Percentiles rank a stretch among this genome's conserved stretches.
These are phyloP conservation scores for Syrphus vitripennis DNA, from an alignment of 2,888 invertebrate genomes.

Conservation along the genomic window DNA sequence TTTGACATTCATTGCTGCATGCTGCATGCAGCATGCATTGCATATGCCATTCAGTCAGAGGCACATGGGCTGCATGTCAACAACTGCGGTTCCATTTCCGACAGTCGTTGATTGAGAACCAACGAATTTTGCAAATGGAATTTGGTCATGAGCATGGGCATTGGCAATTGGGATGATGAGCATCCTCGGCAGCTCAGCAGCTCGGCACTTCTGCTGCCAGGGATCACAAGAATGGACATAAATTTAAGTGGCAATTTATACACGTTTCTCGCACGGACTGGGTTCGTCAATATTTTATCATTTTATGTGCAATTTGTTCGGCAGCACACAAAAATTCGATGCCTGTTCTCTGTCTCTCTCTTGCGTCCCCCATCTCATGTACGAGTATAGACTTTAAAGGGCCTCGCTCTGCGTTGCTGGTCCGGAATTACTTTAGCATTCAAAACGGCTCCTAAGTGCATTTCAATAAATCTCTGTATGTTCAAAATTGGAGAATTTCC, in stretches of 20 bases:
- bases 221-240: conserved; percentile 58
- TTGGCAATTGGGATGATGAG: background rate
- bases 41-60: background rate
- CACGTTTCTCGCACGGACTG: conserved; percentile 61
- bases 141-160: background rate
- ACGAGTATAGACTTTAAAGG: background rate
- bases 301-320: conserved; percentile 71
- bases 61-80: conserved; percentile 31
- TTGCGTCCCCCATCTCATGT: no score
- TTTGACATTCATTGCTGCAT: conserved; percentile 40
- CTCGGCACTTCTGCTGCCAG: background rate
- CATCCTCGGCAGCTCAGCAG: background rate
- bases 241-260: conserved; percentile 69
- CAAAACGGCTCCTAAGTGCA: conserved; percentile 71
- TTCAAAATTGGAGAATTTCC: conserved; percentile 50
- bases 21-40: background rate
- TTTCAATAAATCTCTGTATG: conserved; percentile 69
- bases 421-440: conserved; percentile 65
- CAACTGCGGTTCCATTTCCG: conserved; percentile 57
- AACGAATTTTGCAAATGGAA: conserved; percentile 45
- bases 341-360: background rate
- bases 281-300: conserved; percentile 70
- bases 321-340: conserved; percentile 8
- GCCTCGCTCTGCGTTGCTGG: background rate
- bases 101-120: conserved; percentile 64